Percentiles rank a stretch among this genome's conserved stretches.
Conservation (phyloP, 2,888 invertebrate species). For the Troides aeacus region DNA sequence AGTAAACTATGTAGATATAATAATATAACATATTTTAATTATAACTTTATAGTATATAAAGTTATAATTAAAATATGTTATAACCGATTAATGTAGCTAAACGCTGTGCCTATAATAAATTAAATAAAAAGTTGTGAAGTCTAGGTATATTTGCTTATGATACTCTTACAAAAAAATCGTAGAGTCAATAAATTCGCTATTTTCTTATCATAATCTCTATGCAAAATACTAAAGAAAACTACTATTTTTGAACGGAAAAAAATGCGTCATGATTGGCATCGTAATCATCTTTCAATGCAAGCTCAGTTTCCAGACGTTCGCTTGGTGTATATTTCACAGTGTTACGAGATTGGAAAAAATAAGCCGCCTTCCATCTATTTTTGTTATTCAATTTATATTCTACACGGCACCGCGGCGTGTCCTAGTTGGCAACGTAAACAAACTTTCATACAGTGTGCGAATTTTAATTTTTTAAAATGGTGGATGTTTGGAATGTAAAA, state of each 20-base stretch:
- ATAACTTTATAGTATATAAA: too few relatives aligned
- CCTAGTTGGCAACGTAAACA: slow-evolving; percentile 10
- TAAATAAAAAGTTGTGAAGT: too few relatives aligned
- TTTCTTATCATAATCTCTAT: too few relatives aligned
- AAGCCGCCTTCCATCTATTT: not conserved
- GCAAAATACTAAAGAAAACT: not conserved
- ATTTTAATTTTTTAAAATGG: not conserved
- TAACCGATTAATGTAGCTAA: too few relatives aligned
- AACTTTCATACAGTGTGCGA: not conserved
- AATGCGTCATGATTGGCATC: not conserved
- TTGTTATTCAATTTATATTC: not conserved
- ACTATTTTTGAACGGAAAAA: not conserved
- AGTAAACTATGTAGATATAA: too few relatives aligned
- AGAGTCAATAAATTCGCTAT: too few relatives aligned
- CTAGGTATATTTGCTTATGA: too few relatives aligned
- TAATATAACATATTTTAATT: too few relatives aligned
- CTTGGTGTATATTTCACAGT: not conserved
- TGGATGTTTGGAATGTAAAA: not conserved
- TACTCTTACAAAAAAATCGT: too few relatives aligned
- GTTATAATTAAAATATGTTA: too few relatives aligned
- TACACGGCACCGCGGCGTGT: not conserved
- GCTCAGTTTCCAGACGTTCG: not conserved
- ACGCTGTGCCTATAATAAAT: too few relatives aligned
- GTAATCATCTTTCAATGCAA: not conserved
- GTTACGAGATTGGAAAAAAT: not conserved